Evolutionary conservation across 2,888 invertebrate species (phyloP).

Genomic region (Rhabditophanes sp.): DNA sequence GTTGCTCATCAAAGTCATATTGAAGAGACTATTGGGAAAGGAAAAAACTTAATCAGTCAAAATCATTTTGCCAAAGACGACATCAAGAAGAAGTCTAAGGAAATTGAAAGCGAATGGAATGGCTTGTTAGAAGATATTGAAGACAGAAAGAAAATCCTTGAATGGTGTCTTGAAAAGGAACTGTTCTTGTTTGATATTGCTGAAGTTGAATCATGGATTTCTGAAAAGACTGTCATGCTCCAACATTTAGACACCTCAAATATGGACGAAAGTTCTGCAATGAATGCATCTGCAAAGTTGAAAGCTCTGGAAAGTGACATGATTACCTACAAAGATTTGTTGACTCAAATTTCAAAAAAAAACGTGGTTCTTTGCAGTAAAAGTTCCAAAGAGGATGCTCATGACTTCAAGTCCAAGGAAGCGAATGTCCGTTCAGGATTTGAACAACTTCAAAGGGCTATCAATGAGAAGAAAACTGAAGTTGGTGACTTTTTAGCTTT

Average conservation of each 20-base stretch:
- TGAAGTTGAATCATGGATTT: constrained; percentile 71
- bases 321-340: constrained; percentile 17
- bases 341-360: constrained; percentile 6
- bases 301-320: constrained; percentile 54
- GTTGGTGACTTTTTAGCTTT: constrained; percentile 76
- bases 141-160: constrained; percentile 45
- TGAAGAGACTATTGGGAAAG: constrained; percentile 65
- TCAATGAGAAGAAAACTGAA: constrained; percentile 43
- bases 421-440: constrained; percentile 12
- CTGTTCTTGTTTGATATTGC: constrained; percentile 50
- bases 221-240: constrained; percentile 67
- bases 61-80: constrained; percentile 64
- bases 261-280: constrained; percentile 67
- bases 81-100: constrained; percentile 61
- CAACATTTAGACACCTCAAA: constrained; percentile 51
- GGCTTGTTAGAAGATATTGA: constrained; percentile 37
- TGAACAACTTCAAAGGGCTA: constrained; percentile 17
- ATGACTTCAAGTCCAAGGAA: not conserved
- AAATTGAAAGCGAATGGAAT: constrained; percentile 48
- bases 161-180: constrained; percentile 71
- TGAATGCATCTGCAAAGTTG: constrained; percentile 79
- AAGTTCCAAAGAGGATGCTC: constrained; percentile 1
- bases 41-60: constrained; percentile 58
- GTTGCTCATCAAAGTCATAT: constrained; percentile 69
- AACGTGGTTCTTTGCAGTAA: no score